Conservation (phyloP, 1,140 invertebrate species). For the Teleopsis dalmanni region DNA sequence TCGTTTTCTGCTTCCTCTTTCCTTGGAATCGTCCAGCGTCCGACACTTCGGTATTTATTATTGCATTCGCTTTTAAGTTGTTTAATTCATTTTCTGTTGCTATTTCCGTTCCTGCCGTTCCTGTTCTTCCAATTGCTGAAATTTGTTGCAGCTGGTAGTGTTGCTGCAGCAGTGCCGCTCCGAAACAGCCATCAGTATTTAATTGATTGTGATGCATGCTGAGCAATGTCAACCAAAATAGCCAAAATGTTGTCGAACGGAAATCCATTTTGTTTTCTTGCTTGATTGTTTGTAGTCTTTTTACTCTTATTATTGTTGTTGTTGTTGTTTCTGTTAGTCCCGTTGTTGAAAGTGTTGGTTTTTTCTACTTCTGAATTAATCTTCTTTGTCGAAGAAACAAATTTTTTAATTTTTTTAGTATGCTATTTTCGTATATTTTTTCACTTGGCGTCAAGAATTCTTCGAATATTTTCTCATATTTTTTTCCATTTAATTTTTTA, state of each 20-base stretch:
- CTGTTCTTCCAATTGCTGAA: constrained; percentile 1
- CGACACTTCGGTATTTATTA: neutral
- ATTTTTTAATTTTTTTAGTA: neutral
- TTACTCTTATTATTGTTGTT: neutral
- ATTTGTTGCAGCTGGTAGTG: constrained; percentile 9
- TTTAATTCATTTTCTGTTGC: constrained; percentile 15
- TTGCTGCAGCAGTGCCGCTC: constrained; percentile 12
- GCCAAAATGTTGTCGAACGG: constrained; percentile 26
- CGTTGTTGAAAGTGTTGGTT: constrained; percentile 1
- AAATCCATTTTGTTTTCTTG: constrained; percentile 5
- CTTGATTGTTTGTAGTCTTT: neutral
- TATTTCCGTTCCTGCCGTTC: neutral
- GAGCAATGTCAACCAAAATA: constrained; percentile 37
- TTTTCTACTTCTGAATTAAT: neutral
- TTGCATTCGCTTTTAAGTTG: neutral
- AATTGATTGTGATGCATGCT: constrained; percentile 25
- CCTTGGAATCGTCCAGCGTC: neutral
- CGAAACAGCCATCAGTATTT: constrained; percentile 20
- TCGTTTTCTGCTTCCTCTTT: no score
- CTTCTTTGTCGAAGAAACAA: neutral
- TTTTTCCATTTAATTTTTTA: no score
- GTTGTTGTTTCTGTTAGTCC: neutral
- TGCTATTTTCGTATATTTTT: neutral
- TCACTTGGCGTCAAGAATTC: no score
- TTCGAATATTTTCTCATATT: no score